Percentiles rank a stretch among this genome's conserved stretches.
phyloP scores from a whole-genome alignment of 2,113 vertebrate genomes.

The Barbus barbus region DNA sequence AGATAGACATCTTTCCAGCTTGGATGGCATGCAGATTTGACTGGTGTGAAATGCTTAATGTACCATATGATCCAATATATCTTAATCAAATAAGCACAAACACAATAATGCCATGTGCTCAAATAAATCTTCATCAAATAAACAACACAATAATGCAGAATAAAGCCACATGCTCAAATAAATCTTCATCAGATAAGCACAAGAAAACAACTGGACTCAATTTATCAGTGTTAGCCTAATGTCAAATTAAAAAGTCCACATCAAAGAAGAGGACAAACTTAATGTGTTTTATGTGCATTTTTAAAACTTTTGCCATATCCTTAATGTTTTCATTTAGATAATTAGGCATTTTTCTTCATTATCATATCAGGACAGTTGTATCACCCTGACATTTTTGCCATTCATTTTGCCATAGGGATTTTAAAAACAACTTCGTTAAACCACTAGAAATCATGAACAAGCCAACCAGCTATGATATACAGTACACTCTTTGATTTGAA shows the following conservation, averaged over 20 bases:
- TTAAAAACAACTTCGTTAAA: too few species aligned
- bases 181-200: not conserved
- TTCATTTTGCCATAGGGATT: too few species aligned
- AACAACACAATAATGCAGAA: not conserved
- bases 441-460: too few species aligned
- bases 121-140: not conserved
- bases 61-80: conserved; percentile 1
- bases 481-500: too few species aligned
- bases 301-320: not conserved
- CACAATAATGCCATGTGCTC: not conserved
- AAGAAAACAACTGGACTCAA: not conserved
- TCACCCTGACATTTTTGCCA: not conserved
- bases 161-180: not conserved
- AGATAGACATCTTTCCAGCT: not conserved
- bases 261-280: not conserved
- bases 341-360: not conserved
- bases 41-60: not conserved
- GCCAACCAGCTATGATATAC: too few species aligned
- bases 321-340: not conserved
- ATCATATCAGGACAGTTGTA: not conserved
- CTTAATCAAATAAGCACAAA: not conserved
- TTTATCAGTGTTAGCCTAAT: not conserved
- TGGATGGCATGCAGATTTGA: not conserved
- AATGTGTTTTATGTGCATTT: not conserved
- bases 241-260: not conserved